Evolutionary conservation across 1,140 invertebrate genomes (phyloP), one percentile per base, ranked within the genome.

Genomic region (Halesus radiatus): DNA sequence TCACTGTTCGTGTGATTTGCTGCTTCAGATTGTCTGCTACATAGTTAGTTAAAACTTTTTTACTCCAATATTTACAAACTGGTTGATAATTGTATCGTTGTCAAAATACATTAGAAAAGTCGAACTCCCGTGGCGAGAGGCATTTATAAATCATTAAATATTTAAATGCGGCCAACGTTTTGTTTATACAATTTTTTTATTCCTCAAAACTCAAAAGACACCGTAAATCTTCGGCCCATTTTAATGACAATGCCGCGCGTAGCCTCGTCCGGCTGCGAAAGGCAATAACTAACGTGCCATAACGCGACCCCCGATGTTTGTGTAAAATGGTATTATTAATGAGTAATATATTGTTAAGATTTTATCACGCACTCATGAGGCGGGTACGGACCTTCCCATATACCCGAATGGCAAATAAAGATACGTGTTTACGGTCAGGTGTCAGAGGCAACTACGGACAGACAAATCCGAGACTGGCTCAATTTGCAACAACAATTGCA

Each of bases 301-400:
- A 45, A 45, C 23, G 78, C 72, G 74, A 37, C 72, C 52, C 53
- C 56, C 62, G 78, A 80, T 74, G 74, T 74, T 74, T 74, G 74
- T 74, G 62, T 80, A 73, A 80, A 80, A 80, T 80, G 64, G 62
- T 80, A 74, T 74, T 80, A 80, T 80, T 75, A 80, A 80, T 80
- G 79, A 76, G 73, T 66, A 73, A 80, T 80, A 80, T 80, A 76
- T 80, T 76, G 56, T 76, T 32, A 74, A 80, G 72, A 80, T 76
- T 80, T 68, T 80, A 76, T 76, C 73, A 76, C 26, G 79, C 22
- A 13, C 50, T 76, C 73, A 56, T 32, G 70, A 74, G 66, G 20
- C n/a, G 54, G n/a, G 64, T 52, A 80, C 58, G 70, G 68, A 76
- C 72, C 73, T 80, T 37, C 62, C 52, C 79, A 60, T 66, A 56